Evolutionary conservation across 2,888 invertebrate genomes (phyloP), one percentile per base, ranked within the genome.

Genomic region (Ganaspis brasiliensis): DNA sequence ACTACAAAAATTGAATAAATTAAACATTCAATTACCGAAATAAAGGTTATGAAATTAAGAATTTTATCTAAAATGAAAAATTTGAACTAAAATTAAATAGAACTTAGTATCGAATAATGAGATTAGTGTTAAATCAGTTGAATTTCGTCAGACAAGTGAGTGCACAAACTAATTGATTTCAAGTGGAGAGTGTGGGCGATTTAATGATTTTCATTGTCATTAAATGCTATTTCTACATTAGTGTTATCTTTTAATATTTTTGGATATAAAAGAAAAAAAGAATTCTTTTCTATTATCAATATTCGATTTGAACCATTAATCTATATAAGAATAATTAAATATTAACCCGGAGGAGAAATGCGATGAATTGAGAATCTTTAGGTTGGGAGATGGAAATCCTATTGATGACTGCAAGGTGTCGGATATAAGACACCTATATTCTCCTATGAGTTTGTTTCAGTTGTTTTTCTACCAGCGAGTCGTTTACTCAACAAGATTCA

Each of bases 381-480:
- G 40, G 67, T 21, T 24, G 45, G 45, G 67, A 67, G 67, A 45
- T 45, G 67, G 67, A 45, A 40, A 67, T 67, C 45, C 67, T 67
- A 45, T 45, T 40, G 24, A 67, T 45, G 67, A 55, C 55, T 55
- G 14, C 67, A 24, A 45, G 24, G 40, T 63, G 12, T 31, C 57
- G n/a, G n/a, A 57, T 57, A 24, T 57, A 57, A 57, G 26, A 21
- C 61, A 37, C 19, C 61, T 61, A 14, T 37, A 19, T 35, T 37
- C 19, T 61, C 63, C 63, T 37, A 21, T 52, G 19, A 19, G 16
- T 19, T 52, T 52, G 52, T 52, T 52, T 67, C 45, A 67, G 67
- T 67, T 67, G 67, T n/a, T 45, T 67, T 40, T 45, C 40, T 24
- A 67, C 67, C n/a, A 45, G 67, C 67, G 67, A 67, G 21, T 24